Percentiles rank a stretch among this genome's conserved stretches.
Evolutionary conservation across 1,140 invertebrate species (phyloP).

Genomic region (Nylanderia fulva): DNA sequence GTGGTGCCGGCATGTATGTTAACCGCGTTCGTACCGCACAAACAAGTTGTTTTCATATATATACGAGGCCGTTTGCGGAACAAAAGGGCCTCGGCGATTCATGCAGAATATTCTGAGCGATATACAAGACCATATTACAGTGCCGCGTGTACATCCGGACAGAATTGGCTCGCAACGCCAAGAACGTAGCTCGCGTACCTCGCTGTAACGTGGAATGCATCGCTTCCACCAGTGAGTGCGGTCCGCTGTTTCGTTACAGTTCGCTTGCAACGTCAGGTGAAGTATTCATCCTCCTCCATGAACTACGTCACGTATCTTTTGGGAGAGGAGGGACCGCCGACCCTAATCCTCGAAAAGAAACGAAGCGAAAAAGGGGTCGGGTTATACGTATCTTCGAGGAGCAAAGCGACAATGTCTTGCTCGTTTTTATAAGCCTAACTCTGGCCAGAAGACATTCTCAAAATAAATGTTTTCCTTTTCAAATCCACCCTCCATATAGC

Average conservation of each 20-base stretch:
- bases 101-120: conserved; percentile 57
- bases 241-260: conserved; percentile 71
- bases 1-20: conserved; percentile 39
- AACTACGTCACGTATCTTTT: conserved; percentile 36
- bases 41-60: conserved; percentile 54
- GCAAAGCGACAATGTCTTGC: conserved; percentile 25
- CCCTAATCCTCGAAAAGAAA: conserved; percentile 45
- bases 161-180: conserved; percentile 49
- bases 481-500: conserved; percentile 28
- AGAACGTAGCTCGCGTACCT: conserved; percentile 55
- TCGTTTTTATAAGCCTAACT: conserved; percentile 51
- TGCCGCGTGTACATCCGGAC: conserved; percentile 49
- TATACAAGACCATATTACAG: conserved; percentile 58
- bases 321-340: not conserved
- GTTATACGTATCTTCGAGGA: conserved; percentile 34
- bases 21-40: conserved; percentile 49
- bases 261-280: conserved; percentile 57
- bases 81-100: conserved; percentile 54
- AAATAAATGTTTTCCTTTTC: conserved; percentile 56
- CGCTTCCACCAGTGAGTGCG: conserved; percentile 68
- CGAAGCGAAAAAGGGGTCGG: conserved; percentile 49
- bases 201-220: conserved; percentile 62
- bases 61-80: conserved; percentile 49
- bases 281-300: conserved; percentile 56
- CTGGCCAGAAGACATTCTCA: conserved; percentile 27